phyloP scores from a whole-genome alignment of 1,140 invertebrate genomes.

The Aporrectodea caliginosa region DNA sequence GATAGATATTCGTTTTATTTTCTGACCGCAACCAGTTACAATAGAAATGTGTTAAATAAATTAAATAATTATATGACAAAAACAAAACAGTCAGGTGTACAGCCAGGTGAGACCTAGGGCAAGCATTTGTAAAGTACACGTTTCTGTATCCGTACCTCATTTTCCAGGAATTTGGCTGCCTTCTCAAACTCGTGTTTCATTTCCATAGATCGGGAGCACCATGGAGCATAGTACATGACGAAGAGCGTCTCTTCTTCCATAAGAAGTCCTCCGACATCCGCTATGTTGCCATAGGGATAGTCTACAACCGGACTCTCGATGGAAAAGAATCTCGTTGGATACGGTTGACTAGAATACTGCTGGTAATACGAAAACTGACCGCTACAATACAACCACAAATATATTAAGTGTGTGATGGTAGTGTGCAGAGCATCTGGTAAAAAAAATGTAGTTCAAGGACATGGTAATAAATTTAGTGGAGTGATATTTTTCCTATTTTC shows the following conservation, averaged over 20 bases:
- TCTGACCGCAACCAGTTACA: too few species aligned
- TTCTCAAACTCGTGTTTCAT: constrained; percentile 68
- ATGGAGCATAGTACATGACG: constrained; percentile 84
- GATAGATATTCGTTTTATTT: too few species aligned
- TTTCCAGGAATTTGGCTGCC: constrained; percentile 67
- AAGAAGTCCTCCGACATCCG: constrained; percentile 39
- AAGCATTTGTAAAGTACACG: too few species aligned
- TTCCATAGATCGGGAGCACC: constrained; percentile 76
- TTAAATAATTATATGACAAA: too few species aligned
- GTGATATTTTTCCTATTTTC: background rate
- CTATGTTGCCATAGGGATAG: constrained; percentile 41
- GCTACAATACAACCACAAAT: background rate
- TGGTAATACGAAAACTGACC: background rate
- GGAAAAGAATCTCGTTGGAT: constrained; percentile 43
- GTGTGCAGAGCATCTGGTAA: background rate
- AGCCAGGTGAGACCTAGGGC: too few species aligned
- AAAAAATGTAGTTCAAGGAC: background rate
- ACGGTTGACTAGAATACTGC: constrained; percentile 15
- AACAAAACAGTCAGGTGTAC: too few species aligned
- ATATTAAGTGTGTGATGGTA: too few species aligned
- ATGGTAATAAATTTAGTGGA: background rate
- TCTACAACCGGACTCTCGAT: constrained; percentile 40
- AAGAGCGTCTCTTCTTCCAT: constrained; percentile 56
- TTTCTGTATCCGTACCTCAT: constrained; percentile 62
- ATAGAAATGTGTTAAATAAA: too few species aligned